These are phyloP conservation scores for Dynastes tityus DNA, from an alignment of 2,888 invertebrate genomes.

Conservation along the genomic window DNA sequence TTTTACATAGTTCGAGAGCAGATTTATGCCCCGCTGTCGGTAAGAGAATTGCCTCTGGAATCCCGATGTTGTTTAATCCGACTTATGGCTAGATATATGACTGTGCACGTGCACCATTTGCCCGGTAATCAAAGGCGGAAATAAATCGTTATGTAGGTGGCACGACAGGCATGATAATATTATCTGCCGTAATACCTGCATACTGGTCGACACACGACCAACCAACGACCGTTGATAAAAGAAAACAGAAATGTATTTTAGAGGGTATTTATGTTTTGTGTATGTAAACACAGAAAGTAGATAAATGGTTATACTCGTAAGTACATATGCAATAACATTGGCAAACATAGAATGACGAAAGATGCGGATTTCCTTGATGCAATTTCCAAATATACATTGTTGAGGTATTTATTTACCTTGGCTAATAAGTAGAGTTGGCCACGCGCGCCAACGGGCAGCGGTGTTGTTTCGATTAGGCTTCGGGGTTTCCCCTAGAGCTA, in stretches of 20 bases:
- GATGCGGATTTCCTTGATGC: too few relatives aligned
- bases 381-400: too few relatives aligned
- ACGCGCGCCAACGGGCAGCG: too few relatives aligned
- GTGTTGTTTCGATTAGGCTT: too few relatives aligned
- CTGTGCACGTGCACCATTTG: conserved; percentile 39
- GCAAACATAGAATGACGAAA: too few relatives aligned
- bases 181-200: conserved; percentile 44
- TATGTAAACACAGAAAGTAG: not conserved
- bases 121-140: conserved; percentile 45
- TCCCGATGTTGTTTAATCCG: conserved; percentile 39
- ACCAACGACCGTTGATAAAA: not conserved
- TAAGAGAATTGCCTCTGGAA: conserved; percentile 38
- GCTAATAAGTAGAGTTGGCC: too few relatives aligned
- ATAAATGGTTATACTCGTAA: not conserved
- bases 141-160: conserved; percentile 49
- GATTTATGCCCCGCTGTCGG: not conserved
- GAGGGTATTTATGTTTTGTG: not conserved
- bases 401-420: too few relatives aligned
- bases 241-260: not conserved
- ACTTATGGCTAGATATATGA: conserved; percentile 35
- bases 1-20: conserved; percentile 18
- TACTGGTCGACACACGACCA: conserved; percentile 35
- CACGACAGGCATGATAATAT: conserved; percentile 41
- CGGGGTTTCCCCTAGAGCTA: too few relatives aligned
- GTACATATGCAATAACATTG: too few relatives aligned